Evolutionary conservation across 2,113 vertebrate species (phyloP).

Genomic region (Cebidichthys violaceus): DNA sequence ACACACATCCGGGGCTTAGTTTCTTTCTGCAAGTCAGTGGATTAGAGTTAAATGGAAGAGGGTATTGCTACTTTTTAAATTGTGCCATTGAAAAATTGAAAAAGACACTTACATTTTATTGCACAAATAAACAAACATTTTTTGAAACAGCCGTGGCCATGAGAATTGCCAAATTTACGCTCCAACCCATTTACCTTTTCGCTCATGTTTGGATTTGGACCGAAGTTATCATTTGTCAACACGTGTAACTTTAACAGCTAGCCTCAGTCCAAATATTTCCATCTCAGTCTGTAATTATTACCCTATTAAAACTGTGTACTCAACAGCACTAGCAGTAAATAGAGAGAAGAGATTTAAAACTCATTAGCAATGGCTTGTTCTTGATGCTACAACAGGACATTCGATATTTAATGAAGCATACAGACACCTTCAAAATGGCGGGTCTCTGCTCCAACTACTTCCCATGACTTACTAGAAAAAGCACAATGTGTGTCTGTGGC

Average conservation of each 20-base stretch:
- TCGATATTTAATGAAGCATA: conserved; percentile 19
- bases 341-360: conserved; percentile 1
- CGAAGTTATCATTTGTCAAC: neutral
- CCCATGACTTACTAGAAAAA: conserved; percentile 40
- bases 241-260: neutral
- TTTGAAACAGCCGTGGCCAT: neutral
- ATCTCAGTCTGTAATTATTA: neutral
- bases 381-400: conserved; percentile 19
- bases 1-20: conserved; percentile 4
- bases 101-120: neutral
- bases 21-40: conserved; percentile 23
- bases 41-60: conserved; percentile 12
- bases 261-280: conserved; percentile 6
- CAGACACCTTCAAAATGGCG: conserved; percentile 22
- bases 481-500: conserved; percentile 18
- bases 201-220: conserved; percentile 5
- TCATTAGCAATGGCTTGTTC: neutral
- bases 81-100: neutral
- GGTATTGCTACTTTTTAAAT: conserved; percentile 17
- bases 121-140: neutral
- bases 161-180: neutral
- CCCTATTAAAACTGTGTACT: neutral
- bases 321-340: neutral
- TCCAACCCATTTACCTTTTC: neutral
- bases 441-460: conserved; percentile 16